Conservation (phyloP, 2,888 invertebrate genomes). For the Phania funesta region DNA sequence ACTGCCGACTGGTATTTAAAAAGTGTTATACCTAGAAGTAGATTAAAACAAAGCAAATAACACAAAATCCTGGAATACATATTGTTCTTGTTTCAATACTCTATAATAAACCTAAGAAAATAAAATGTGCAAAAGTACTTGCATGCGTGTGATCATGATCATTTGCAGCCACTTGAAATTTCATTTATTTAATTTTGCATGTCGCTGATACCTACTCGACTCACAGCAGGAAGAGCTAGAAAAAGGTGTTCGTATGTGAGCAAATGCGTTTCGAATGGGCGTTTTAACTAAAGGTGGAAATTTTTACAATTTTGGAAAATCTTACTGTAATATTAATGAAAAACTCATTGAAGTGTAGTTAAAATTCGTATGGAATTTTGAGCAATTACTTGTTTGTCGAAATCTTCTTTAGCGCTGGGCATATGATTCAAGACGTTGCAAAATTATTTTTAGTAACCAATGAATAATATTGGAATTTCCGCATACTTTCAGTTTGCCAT, state of each 20-base stretch:
- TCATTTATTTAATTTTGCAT: conserved; percentile 36
- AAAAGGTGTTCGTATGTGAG: conserved; percentile 37
- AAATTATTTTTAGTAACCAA: too few relatives aligned
- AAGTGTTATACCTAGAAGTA: conserved; percentile 52
- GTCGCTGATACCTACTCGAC: conserved; percentile 43
- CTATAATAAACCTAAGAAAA: background rate
- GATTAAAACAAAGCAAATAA: conserved; percentile 33
- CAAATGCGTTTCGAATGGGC: conserved; percentile 13
- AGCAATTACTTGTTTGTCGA: background rate
- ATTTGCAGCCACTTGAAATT: conserved; percentile 61
- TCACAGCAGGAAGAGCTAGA: conserved; percentile 25
- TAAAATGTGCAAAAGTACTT: conserved; percentile 11
- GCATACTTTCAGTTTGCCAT: background rate
- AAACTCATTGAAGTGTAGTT: conserved; percentile 50
- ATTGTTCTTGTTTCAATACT: conserved; percentile 30
- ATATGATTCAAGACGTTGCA: too few relatives aligned
- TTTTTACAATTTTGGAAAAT: conserved; percentile 50
- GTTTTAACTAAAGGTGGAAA: conserved; percentile 60
- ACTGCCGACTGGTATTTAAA: conserved; percentile 7
- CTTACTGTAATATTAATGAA: conserved; percentile 46
- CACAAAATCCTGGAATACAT: background rate
- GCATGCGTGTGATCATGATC: conserved; percentile 39
- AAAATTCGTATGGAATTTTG: background rate
- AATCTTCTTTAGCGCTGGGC: background rate
- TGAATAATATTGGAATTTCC: background rate